These are phyloP conservation scores for Botia almorhae DNA, from an alignment of 2,797 vertebrate genomes.

Conservation along the genomic window DNA sequence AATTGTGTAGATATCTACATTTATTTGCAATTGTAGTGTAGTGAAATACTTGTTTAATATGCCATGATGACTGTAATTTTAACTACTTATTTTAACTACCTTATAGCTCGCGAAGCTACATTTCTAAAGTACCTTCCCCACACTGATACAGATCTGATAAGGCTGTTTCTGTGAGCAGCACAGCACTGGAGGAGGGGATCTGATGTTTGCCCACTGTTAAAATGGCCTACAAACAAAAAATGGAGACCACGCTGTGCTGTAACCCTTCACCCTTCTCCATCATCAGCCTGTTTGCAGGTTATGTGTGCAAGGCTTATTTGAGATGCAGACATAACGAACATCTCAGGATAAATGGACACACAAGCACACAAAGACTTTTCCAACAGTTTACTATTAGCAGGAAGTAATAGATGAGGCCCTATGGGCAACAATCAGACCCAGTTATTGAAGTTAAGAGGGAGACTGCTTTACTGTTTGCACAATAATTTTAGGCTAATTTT, in stretches of 20 bases:
- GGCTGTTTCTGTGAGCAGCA: conserved; percentile 45
- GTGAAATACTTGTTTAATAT: no score
- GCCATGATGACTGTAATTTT: no score
- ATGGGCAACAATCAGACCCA: conserved; percentile 46
- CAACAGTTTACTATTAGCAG: conserved; percentile 57
- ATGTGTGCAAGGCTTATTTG: conserved; percentile 69
- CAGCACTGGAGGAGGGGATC: conserved; percentile 36
- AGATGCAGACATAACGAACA: conserved; percentile 68
- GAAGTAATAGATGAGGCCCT: conserved; percentile 57
- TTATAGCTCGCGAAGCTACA: no score
- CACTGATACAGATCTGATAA: not conserved
- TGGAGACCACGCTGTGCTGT: conserved; percentile 59
- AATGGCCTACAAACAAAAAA: conserved; percentile 36
- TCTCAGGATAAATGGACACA: conserved; percentile 65
- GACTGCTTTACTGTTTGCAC: no score
- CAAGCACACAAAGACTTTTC: conserved; percentile 63
- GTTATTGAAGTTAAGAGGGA: not conserved
- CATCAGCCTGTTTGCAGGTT: conserved; percentile 62
- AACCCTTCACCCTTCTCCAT: conserved; percentile 55
- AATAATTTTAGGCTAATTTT: no score
- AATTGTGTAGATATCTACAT: no score
- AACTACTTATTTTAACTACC: no score
- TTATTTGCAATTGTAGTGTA: no score
- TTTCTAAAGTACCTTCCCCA: no score
- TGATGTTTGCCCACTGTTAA: conserved; percentile 67